Base-by-base conservation (phyloP, 2,797 vertebrate genomes). In the Enteromius mattozi region DNA sequence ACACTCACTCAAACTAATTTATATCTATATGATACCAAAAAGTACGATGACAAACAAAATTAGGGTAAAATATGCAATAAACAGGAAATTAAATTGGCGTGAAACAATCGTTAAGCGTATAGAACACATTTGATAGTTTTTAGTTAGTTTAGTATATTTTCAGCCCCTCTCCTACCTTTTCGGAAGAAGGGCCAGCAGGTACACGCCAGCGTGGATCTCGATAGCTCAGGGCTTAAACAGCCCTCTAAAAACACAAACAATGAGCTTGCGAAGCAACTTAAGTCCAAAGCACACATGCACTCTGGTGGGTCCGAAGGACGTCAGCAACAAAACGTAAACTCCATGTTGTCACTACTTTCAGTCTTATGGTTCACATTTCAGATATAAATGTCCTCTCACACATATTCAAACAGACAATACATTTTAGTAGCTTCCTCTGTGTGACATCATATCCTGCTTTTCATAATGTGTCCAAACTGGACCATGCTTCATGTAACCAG, bases 391-490 rank as follows among this genome's bases (percentile, higher is more conserved):
- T 70, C 51, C 45, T 66, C 54, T 17, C 79, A 72, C n/a, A 54
- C 68, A 78, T 68, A 86, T 80, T 72, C 33, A 87, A 77, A 80
- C 42, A 70, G 51, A 85, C 86, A 85, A 87, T 61, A 47, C 65
- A 59, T 76, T 71, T 85, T 16, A 56, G 84, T 49, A 69, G 84
- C 89, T 87, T 89, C 85, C 88, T 86, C 82, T 82, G 56, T 24
- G 51, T 90, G 87, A 82, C 84, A 86, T 90, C 90, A 92, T 83
- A 88, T 92, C 90, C 91, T 90, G 87, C 70, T 82, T 82, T 87
- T 88, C 80, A 90, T 88, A 90, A 91, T 88, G 87, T 80, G 84
- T 87, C 87, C 71, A 81, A 80, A 86, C 69, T 69, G 80, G 21
- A 65, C 72, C 81, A 80, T 77, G 82, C 80, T 81, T 79, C 80